Conservation (phyloP, 1,140 invertebrate species). For the Apis florea region DNA sequence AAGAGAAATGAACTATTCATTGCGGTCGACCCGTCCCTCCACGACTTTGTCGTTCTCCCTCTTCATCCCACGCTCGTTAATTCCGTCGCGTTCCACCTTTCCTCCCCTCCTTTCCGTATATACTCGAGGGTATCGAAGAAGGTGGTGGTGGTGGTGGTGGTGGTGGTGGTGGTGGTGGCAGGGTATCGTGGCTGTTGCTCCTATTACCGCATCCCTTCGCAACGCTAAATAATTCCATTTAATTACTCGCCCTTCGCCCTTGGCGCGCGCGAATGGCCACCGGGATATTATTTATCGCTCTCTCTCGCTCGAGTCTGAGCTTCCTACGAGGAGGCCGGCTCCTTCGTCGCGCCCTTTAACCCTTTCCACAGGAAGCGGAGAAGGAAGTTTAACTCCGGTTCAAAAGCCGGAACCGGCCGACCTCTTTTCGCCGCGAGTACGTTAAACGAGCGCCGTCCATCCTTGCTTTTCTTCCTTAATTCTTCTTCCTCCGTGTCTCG, state of each 20-base stretch:
- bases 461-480: no score
- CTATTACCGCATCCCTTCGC: slow-evolving; percentile 52
- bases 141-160: neutral
- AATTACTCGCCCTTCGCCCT: slow-evolving; percentile 65
- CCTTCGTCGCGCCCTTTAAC: slow-evolving; percentile 11
- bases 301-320: no score
- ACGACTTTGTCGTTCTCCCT: slow-evolving; percentile 11
- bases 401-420: slow-evolving; percentile 22
- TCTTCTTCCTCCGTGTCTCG: no score
- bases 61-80: slow-evolving; percentile 27
- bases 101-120: neutral
- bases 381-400: slow-evolving; percentile 63
- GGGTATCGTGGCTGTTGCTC: slow-evolving; percentile 44
- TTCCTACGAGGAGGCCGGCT: no score
- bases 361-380: slow-evolving; percentile 15
- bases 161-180: neutral
- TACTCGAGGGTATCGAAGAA: neutral
- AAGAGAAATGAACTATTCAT: slow-evolving; percentile 67
- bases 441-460: slow-evolving; percentile 8
- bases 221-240: slow-evolving; percentile 72
- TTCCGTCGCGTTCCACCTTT: slow-evolving; percentile 16
- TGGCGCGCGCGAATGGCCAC: slow-evolving; percentile 54
- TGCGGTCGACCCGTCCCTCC: slow-evolving; percentile 43
- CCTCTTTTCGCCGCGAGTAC: slow-evolving; percentile 8
- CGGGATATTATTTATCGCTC: slow-evolving; percentile 69